Percentiles rank a stretch among this genome's conserved stretches.
phyloP scores from a whole-genome alignment of 1,140 invertebrate species.

The Amyelois transitella region DNA sequence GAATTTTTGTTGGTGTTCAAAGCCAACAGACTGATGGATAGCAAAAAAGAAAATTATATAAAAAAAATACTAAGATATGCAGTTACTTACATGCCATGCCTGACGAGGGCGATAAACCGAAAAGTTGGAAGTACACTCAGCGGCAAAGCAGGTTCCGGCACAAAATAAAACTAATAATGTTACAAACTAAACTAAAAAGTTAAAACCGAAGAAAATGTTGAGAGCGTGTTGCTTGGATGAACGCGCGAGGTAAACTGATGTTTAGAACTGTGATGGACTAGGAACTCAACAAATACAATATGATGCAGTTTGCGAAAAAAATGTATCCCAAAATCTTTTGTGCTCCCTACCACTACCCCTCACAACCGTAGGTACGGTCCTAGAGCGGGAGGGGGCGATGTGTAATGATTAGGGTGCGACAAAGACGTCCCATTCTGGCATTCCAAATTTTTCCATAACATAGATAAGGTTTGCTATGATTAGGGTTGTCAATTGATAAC shows the following conservation, averaged over 20 bases:
- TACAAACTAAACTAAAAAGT: background rate
- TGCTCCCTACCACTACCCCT: slow-evolving; percentile 60
- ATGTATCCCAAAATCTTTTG: slow-evolving; percentile 66
- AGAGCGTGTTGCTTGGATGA: background rate
- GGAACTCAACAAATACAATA: slow-evolving; percentile 38
- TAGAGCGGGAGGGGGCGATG: slow-evolving; percentile 34
- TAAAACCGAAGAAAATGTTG: too few species aligned
- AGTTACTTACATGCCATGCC: too few species aligned
- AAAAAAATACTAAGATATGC: too few species aligned
- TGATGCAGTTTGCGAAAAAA: slow-evolving; percentile 69
- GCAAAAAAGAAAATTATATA: too few species aligned
- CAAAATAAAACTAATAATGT: slow-evolving; percentile 8
- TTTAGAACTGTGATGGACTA: slow-evolving; percentile 5
- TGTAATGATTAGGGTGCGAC: slow-evolving; percentile 28
- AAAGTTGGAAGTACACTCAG: too few species aligned
- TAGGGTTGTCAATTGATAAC: slow-evolving; percentile 48
- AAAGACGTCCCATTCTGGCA: slow-evolving; percentile 41
- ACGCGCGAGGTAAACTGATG: background rate
- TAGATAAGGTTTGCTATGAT: slow-evolving; percentile 74
- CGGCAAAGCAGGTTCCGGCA: too few species aligned
- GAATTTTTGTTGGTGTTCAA: too few species aligned
- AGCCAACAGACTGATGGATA: too few species aligned
- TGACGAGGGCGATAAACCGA: too few species aligned
- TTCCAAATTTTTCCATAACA: slow-evolving; percentile 73
- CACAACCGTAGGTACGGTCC: slow-evolving; percentile 47